Evolutionary conservation across 2,797 vertebrate species (phyloP), one percentile per base, ranked within the genome.

Genomic region (Crocodylus rhombifer): DNA sequence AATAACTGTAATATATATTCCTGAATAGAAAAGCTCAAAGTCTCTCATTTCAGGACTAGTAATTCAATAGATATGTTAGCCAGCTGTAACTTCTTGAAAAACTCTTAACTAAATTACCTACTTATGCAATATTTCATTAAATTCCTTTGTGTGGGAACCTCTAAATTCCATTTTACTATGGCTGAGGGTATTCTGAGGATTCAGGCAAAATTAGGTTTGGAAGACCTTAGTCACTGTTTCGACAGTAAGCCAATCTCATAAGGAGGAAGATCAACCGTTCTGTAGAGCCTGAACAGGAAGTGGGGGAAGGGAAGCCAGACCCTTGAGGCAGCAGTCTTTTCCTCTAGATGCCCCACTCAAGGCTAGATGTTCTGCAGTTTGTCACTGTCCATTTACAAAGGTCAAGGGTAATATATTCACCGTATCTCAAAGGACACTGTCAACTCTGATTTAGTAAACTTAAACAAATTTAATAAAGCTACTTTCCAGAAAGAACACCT

Each of bases 401-500:
- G 76, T 67, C 92, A 88, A 93, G 89, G 90, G 89, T 92, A 92
- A 92, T 65, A 77, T 94, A 89, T 85, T 74, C 91, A 69, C 74
- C 78, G 60, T 91, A 91, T 95, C 94, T 88, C 93, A 95, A 90
- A 92, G 79, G 64, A 95, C 88, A 79, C 69, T 60, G 61, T 77
- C 96, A 93, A 92, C 79, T 84, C 57, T 87, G 60, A 77, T 90
- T 89, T 91, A 94, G 94, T 92, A 89, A 94, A 97, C 95, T 91
- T 89, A 90, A 96, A 87, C 77, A 90, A 93, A 94, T 81, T 78
- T 93, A 96, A 97, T 97, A 96, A 96, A 96, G 51, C 69, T 95
- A 92, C 92, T 93, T 95, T 95, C 87, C 87, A 84, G 82, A 96
- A 95, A 95, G 94, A 91, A 89, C 94, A 94, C 95, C 92, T 97